Evolutionary conservation across 2,797 vertebrate genomes (phyloP).

Genomic region (Acrossocheilus wenchowensis): DNA sequence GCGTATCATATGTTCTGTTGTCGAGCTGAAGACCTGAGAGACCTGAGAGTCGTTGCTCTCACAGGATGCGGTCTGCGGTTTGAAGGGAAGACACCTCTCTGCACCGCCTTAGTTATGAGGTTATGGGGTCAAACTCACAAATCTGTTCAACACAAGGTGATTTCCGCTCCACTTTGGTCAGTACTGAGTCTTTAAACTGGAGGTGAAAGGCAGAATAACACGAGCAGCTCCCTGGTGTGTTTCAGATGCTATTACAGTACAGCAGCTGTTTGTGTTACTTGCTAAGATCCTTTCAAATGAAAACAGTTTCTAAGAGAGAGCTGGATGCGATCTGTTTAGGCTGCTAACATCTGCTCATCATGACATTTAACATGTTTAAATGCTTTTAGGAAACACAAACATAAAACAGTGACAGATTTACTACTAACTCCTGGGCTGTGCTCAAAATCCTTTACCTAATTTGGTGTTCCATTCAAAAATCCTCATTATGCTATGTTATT

Average conservation of each 20-base stretch:
- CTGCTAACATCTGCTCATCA: not conserved
- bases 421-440: not conserved
- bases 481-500: not conserved
- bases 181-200: not conserved
- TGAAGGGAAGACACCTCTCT: not conserved
- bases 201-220: not conserved
- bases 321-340: not conserved
- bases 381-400: not conserved
- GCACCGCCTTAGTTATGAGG: not conserved
- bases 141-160: not conserved
- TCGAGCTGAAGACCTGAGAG: no score
- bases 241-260: not conserved
- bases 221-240: not conserved
- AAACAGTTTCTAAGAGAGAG: not conserved
- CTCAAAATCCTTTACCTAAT: no score
- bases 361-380: not conserved
- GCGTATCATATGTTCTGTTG: not conserved
- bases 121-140: slow-evolving; percentile 2
- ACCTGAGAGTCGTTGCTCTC: not conserved
- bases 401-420: not conserved
- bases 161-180: not conserved
- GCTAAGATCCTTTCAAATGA: not conserved
- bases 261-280: not conserved
- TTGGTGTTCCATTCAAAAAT: not conserved
- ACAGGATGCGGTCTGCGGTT: slow-evolving; percentile 12